phyloP scores from a whole-genome alignment of 2,888 invertebrate genomes.

The Osedax fenrisi region DNA sequence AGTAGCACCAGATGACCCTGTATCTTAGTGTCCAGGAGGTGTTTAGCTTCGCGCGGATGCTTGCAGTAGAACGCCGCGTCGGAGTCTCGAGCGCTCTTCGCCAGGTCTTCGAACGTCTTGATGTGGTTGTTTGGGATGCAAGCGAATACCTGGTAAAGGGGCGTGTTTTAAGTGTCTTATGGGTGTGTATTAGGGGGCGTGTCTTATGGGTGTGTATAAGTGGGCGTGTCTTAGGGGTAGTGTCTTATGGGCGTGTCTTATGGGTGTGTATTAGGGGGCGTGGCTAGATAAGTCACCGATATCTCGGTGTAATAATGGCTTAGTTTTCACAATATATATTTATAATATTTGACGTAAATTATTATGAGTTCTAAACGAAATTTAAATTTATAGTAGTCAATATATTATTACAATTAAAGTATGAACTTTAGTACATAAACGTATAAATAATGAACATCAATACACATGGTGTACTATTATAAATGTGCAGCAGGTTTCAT shows the following conservation, averaged over 20 bases:
- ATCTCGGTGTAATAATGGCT: no score
- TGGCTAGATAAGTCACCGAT: no score
- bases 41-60: constrained; percentile 61
- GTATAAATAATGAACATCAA: no score
- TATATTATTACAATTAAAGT: no score
- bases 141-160: constrained; percentile 65
- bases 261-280: no score
- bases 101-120: constrained; percentile 60
- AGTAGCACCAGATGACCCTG: constrained; percentile 76
- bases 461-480: no score
- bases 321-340: no score
- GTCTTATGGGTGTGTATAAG: neutral
- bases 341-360: no score
- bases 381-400: no score
- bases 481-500: no score
- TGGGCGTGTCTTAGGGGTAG: neutral
- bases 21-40: constrained; percentile 59
- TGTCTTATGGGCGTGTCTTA: neutral
- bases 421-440: no score
- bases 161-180: neutral
- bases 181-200: neutral
- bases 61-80: constrained; percentile 62
- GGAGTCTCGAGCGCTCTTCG: constrained; percentile 53
- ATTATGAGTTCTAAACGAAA: no score
- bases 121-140: constrained; percentile 76